These are phyloP conservation scores for Xanthorhoe designata DNA, from an alignment of 2,888 invertebrate genomes.

Conservation along the genomic window DNA sequence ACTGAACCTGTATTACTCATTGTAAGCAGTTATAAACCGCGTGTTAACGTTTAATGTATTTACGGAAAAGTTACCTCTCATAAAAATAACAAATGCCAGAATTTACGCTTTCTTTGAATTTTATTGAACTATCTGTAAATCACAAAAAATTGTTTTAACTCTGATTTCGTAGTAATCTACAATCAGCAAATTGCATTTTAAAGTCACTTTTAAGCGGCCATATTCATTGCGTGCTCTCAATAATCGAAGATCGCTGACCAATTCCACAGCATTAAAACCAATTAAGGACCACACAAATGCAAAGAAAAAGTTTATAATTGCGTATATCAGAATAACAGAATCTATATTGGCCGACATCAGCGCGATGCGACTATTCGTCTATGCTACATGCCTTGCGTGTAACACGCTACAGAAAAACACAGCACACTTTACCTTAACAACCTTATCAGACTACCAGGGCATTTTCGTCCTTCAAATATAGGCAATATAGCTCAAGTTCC, in stretches of 20 bases:
- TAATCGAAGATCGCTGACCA: constrained; percentile 31
- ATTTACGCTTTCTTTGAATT: too few relatives aligned
- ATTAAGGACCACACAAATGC: constrained; percentile 42
- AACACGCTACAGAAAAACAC: constrained; percentile 64
- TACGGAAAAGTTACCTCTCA: too few relatives aligned
- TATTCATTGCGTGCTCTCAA: constrained; percentile 14
- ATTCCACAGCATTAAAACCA: constrained; percentile 40
- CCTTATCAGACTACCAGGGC: constrained; percentile 8
- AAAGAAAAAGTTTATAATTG: constrained; percentile 62
- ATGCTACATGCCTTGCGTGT: constrained; percentile 74
- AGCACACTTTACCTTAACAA: constrained; percentile 40
- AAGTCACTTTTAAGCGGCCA: background rate
- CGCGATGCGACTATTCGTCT: constrained; percentile 71
- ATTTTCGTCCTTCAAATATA: constrained; percentile 30
- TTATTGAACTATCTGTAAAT: too few relatives aligned
- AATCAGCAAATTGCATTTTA: background rate
- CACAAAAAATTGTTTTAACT: background rate
- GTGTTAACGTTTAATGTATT: too few relatives aligned
- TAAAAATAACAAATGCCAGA: too few relatives aligned
- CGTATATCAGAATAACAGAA: constrained; percentile 64
- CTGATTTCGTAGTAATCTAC: background rate
- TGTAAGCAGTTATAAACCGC: too few relatives aligned
- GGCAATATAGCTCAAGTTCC: constrained; percentile 32
- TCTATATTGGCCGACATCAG: constrained; percentile 70
- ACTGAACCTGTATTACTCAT: too few relatives aligned